Conservation (phyloP, 2,113 vertebrate species). For the Ciconia boyciana region DNA sequence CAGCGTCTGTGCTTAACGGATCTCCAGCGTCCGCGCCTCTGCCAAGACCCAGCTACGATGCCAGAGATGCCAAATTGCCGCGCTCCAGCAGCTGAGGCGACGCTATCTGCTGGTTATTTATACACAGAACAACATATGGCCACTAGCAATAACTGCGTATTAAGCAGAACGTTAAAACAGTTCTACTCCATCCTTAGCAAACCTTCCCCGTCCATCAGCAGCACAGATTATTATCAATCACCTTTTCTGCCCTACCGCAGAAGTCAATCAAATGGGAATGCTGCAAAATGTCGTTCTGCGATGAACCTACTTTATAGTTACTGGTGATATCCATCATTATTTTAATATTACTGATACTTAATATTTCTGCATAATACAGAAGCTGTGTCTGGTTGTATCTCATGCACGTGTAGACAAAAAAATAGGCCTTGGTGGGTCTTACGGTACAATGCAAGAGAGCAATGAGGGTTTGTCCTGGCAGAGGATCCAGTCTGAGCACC, state of each 20-base stretch:
- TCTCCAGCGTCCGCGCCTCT: not conserved
- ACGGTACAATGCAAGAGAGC: rapidly evolving
- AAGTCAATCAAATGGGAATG: too few relatives aligned
- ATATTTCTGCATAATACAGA: not conserved
- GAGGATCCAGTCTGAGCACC: not conserved
- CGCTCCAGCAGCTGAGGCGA: not conserved
- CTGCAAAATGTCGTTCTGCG: not conserved
- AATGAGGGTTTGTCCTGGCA: not conserved
- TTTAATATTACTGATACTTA: not conserved
- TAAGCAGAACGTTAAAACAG: not conserved
- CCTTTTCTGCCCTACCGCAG: not conserved
- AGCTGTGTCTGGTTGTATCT: not conserved
- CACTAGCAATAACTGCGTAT: not conserved
- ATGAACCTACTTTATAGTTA: not conserved
- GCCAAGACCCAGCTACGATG: not conserved
- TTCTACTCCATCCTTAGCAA: not conserved
- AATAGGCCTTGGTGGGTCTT: not conserved
- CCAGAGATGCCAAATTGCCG: not conserved
- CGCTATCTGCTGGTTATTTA: not conserved
- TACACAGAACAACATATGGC: not conserved
- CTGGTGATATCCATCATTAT: not conserved
- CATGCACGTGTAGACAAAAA: not conserved
- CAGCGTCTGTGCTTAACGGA: not conserved
- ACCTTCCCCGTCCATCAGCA: not conserved
- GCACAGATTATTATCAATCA: not conserved